Evolutionary conservation across 2,113 vertebrate species (phyloP), one percentile per base, ranked within the genome.

Genomic region (Ptychochromis oligacanthus): DNA sequence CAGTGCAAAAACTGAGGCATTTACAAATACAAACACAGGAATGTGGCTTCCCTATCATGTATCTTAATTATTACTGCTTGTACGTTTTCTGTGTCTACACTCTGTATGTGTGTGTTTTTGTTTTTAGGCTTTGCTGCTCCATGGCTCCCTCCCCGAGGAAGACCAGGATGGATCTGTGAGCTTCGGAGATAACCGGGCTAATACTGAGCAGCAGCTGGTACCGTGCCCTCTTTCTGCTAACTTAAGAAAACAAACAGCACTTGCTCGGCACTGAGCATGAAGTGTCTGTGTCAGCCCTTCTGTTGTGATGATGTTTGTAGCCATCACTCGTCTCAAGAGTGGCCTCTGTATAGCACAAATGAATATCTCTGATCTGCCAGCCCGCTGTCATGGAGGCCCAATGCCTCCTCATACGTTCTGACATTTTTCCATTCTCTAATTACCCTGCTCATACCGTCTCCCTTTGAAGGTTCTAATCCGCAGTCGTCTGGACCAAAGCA

Each of bases 401-500:
- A 75, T 81, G 83, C 76, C 84, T 88, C 67, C 67, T 90, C 82
- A 84, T 85, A 57, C n/a, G 40, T 52, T 65, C 72, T 85, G 88
- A 88, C 91, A 88, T 77, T 82, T 89, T 74, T 86, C 79, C 75
- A 20, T 87, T 92, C 81, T 87, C 84, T 91, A 91, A 93, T 93
- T 82, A 83, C 57, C 17, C 56, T 65, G 80, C 80, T 77, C 65
- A 49, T 81, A 65, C 88, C 24, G 49, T 59, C 89, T 90, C 87
- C 89, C 59, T 88, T 36, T 94, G 84, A 94, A 99, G 98, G 94
- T 99, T 91, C 96, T 99, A 89, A 97, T 97, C 92, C 96, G 96
- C 56, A 97, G 98, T 93, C 97, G 97, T 3, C 95, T 99, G 92
- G 98, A 99, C 94, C 98, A 98, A 96, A 99, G 97, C 36, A 88